Evolutionary conservation across 2,888 invertebrate genomes (phyloP).

Genomic region (Agrotis puta): DNA sequence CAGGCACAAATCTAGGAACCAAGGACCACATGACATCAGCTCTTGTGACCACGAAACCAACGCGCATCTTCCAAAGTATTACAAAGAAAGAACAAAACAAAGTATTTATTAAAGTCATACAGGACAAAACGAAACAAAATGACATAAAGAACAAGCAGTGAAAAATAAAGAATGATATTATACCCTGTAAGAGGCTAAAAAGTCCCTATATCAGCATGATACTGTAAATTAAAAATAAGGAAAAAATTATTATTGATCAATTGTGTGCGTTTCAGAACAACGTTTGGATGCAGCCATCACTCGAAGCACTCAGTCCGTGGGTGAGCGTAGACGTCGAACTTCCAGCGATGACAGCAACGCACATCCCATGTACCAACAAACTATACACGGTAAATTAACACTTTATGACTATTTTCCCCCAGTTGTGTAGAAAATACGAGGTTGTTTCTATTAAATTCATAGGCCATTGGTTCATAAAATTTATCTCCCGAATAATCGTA

Average conservation of each 20-base stretch:
- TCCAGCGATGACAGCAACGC: conserved; percentile 85
- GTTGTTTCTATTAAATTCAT: too few relatives aligned
- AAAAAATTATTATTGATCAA: not conserved
- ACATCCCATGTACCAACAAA: conserved; percentile 87
- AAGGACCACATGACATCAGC: not conserved
- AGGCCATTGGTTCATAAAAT: too few relatives aligned
- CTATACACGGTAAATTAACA: conserved; percentile 83
- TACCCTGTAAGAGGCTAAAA: too few relatives aligned
- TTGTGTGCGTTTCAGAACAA: conserved; percentile 77
- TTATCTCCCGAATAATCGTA: too few relatives aligned
- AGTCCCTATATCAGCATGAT: too few relatives aligned
- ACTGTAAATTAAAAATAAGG: too few relatives aligned
- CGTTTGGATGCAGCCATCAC: conserved; percentile 85
- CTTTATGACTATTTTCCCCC: not conserved
- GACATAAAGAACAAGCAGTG: too few relatives aligned
- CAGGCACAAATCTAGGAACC: not conserved
- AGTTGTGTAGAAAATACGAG: too few relatives aligned
- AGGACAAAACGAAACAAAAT: too few relatives aligned
- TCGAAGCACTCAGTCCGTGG: conserved; percentile 86
- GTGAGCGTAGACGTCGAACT: conserved; percentile 82
- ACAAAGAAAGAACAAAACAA: too few relatives aligned
- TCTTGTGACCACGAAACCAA: not conserved
- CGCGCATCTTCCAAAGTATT: not conserved
- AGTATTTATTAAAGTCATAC: too few relatives aligned
- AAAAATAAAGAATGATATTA: too few relatives aligned